Conservation (phyloP, 2,113 vertebrate species). For the Capreolus pygargus region DNA sequence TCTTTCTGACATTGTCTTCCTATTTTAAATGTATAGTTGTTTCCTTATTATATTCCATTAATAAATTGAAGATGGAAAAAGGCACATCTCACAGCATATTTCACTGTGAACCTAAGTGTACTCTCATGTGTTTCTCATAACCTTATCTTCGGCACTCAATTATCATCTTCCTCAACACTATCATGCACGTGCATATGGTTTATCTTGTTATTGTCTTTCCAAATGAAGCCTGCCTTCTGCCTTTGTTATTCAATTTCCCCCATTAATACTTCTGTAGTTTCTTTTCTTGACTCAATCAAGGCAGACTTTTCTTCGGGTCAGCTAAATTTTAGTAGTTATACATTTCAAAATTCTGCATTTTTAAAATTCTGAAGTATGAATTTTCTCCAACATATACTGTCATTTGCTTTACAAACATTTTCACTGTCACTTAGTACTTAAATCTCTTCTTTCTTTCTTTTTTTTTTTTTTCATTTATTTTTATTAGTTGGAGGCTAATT, state of each 20-base stretch:
- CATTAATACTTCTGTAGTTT: fast-evolving
- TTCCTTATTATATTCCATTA: not conserved
- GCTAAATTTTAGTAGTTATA: not conserved
- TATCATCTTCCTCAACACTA: too few relatives aligned
- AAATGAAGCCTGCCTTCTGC: not conserved
- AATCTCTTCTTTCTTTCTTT: not conserved
- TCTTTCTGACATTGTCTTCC: not conserved
- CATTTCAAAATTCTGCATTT: not conserved
- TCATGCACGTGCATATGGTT: not conserved
- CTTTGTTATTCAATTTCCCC: not conserved
- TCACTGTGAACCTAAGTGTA: fast-evolving
- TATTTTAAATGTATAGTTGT: not conserved
- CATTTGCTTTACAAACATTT: not conserved
- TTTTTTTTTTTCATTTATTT: too few relatives aligned
- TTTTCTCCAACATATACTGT: not conserved
- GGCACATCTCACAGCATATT: not conserved
- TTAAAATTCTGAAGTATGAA: not conserved
- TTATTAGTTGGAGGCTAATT: too few relatives aligned
- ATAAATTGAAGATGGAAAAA: not conserved
- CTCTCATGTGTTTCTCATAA: not conserved
- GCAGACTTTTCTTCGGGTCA: not conserved
- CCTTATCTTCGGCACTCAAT: fast-evolving
- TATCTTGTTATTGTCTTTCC: not conserved
- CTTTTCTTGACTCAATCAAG: not conserved
- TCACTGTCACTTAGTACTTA: not conserved